These are phyloP conservation scores for Dynastes maya DNA, from an alignment of 2,888 invertebrate genomes.

Conservation along the genomic window DNA sequence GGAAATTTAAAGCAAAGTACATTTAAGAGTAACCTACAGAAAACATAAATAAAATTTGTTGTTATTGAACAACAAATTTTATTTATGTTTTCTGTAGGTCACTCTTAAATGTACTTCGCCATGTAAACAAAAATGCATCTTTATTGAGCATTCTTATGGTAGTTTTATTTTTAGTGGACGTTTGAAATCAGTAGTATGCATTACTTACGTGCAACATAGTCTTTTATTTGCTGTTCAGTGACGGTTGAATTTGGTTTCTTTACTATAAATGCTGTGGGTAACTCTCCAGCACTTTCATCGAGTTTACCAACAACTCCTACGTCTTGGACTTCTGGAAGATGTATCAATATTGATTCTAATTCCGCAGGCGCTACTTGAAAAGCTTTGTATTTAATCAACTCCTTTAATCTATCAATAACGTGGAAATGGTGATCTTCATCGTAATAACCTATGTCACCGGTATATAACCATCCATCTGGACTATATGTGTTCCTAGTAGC, in stretches of 20 bases:
- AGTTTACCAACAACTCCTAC: conserved; percentile 60
- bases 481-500: conserved; percentile 79
- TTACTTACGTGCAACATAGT: conserved; percentile 71
- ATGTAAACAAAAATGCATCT: too few species aligned
- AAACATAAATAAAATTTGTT: too few species aligned
- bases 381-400: conserved; percentile 92
- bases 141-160: too few species aligned
- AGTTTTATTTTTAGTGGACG: too few species aligned
- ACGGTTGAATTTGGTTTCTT: conserved; percentile 72
- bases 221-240: conserved; percentile 67
- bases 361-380: conserved; percentile 90
- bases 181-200: too few species aligned
- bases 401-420: conserved; percentile 89
- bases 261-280: conserved; percentile 85
- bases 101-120: too few species aligned
- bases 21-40: too few species aligned
- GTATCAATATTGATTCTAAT: conserved; percentile 84
- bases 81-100: too few species aligned
- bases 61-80: too few species aligned
- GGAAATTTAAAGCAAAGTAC: too few species aligned
- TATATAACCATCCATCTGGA: conserved; percentile 82
- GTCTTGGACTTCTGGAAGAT: conserved; percentile 70
- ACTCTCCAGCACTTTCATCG: conserved; percentile 81
- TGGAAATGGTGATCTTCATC: conserved; percentile 85
- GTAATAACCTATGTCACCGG: conserved; percentile 89